A percentile compares a stretch with the other conserved stretches of the same genome.
phyloP scores from a whole-genome alignment of 64 coral and sea anemone genomes.

The Actinia equina region DNA sequence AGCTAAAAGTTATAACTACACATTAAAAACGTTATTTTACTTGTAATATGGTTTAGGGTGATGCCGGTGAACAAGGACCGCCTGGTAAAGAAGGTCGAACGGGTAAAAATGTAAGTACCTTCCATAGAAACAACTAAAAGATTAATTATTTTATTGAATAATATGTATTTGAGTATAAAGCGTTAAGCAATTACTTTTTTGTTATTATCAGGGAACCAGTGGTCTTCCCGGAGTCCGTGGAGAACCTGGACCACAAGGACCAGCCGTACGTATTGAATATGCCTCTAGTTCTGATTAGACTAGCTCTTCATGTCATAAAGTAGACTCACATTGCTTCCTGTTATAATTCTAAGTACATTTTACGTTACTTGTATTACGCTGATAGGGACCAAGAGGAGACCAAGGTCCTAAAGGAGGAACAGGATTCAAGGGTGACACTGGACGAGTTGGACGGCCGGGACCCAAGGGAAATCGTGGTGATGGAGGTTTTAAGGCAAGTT shows the following conservation, averaged over 20 bases:
- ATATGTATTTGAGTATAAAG: too few relatives aligned
- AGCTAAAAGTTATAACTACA: too few relatives aligned
- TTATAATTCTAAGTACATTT: too few relatives aligned
- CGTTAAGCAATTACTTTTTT: background rate
- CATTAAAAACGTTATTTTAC: background rate
- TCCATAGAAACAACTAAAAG: too few relatives aligned
- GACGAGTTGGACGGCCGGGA: conserved; percentile 27
- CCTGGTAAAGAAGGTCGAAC: conserved; percentile 12
- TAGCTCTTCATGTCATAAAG: too few relatives aligned
- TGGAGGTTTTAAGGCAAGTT: background rate
- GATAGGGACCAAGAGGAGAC: conserved; percentile 35
- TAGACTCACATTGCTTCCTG: too few relatives aligned
- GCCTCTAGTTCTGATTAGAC: too few relatives aligned
- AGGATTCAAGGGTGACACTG: conserved; percentile 50
- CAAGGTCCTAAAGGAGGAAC: conserved; percentile 14
- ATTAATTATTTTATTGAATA: too few relatives aligned
- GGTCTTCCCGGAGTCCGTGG: conserved; percentile 45
- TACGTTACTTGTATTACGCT: background rate
- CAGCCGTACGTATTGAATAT: conserved; percentile 31
- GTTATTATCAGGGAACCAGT: conserved; percentile 44
- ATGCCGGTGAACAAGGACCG: conserved; percentile 22
- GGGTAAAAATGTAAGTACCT: conserved; percentile 39
- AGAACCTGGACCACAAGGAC: conserved; percentile 27
- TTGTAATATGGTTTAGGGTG: conserved; percentile 32
- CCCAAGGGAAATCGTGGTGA: conserved; percentile 33